Evolutionary conservation across 92 coral and sea anemone genomes (phyloP).

Genomic region (Palythoa grandiflora): DNA sequence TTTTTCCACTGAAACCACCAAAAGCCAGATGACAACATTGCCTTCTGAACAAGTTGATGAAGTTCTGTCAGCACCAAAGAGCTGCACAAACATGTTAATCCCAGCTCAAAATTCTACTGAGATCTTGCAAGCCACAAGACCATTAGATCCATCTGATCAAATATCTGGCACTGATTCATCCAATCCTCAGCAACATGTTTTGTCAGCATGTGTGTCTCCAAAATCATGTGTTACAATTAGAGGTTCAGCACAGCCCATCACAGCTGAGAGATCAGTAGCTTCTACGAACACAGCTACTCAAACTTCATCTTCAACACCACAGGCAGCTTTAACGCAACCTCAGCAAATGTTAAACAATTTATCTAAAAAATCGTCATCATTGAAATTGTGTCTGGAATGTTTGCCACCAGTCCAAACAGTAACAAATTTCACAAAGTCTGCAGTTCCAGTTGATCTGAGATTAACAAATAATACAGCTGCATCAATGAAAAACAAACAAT

Average conservation of each 20-base stretch:
- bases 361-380: not conserved
- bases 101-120: not conserved
- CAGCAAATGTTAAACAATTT: not conserved
- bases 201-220: not conserved
- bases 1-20: not conserved
- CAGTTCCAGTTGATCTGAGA: not conserved
- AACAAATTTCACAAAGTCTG: not conserved
- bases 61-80: not conserved
- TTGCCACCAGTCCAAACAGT: not conserved
- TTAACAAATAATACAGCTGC: not conserved
- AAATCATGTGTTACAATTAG: not conserved
- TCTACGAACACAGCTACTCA: not conserved
- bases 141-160: not conserved
- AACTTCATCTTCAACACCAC: not conserved
- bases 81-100: not conserved
- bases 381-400: not conserved
- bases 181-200: not conserved
- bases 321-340: not conserved
- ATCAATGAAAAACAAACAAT: not conserved
- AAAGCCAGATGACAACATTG: not conserved
- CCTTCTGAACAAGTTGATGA: not conserved
- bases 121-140: not conserved
- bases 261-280: not conserved
- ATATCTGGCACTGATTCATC: not conserved
- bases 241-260: not conserved